Conservation (phyloP, 2,797 vertebrate genomes). For the Aldrovandia affinis region DNA sequence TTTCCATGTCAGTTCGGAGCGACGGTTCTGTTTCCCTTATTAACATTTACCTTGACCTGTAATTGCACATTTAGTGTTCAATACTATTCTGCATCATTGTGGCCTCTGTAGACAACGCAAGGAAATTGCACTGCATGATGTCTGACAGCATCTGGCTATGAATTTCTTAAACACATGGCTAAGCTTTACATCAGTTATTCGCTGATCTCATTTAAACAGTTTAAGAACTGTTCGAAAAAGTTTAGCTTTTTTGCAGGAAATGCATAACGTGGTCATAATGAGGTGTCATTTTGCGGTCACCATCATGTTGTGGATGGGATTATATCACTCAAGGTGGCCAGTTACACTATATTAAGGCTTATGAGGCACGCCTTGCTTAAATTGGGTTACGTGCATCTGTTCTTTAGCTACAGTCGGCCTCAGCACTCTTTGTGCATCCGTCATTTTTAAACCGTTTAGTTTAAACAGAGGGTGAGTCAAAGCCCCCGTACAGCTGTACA, state of each 20-base stretch:
- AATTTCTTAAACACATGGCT: conserved; percentile 66
- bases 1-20: conserved; percentile 7
- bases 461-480: neutral
- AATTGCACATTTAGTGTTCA: conserved; percentile 6
- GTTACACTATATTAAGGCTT: neutral
- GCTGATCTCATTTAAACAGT: conserved; percentile 69
- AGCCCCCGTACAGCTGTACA: neutral
- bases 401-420: neutral
- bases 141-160: conserved; percentile 43
- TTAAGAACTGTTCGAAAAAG: conserved; percentile 65
- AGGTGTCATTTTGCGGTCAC: conserved; percentile 66
- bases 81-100: conserved; percentile 22
- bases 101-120: conserved; percentile 56
- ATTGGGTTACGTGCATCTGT: neutral
- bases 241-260: conserved; percentile 21
- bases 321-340: neutral
- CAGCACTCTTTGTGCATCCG: neutral
- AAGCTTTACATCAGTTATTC: conserved; percentile 62
- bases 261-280: conserved; percentile 58
- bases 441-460: too few species aligned
- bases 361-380: neutral
- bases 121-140: conserved; percentile 27
- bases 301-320: conserved; percentile 71
- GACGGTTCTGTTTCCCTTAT: conserved; percentile 7
- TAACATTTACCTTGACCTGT: conserved; percentile 17